These are phyloP conservation scores for Sebastes goodei DNA, from an alignment of 2,797 vertebrate species.

Conservation along the genomic window DNA sequence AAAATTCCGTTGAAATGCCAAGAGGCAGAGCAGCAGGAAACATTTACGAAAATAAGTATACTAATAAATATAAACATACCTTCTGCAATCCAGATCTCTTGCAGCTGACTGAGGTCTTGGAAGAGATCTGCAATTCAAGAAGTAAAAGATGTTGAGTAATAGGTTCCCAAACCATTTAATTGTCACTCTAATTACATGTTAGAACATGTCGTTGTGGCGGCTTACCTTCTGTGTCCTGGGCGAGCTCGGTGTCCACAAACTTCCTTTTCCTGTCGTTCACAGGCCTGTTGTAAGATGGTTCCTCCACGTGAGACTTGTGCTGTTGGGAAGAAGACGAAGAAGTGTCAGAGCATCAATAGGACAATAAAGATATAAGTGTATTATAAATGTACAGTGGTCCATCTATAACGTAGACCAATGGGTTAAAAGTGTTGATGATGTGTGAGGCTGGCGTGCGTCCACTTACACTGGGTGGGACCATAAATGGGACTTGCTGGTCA, in stretches of 20 bases:
- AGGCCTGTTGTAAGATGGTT: conserved; percentile 79
- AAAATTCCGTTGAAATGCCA: neutral
- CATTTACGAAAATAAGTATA: neutral
- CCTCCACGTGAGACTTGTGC: conserved; percentile 85
- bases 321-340: conserved; percentile 33
- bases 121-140: conserved; percentile 87
- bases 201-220: neutral
- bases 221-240: conserved; percentile 96
- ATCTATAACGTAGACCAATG: neutral
- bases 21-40: neutral
- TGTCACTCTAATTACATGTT: neutral
- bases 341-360: neutral
- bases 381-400: neutral
- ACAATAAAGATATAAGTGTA: neutral
- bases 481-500: conserved; percentile 96
- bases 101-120: conserved; percentile 96
- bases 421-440: neutral
- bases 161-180: neutral
- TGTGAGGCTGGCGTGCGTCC: conserved; percentile 8
- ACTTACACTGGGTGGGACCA: conserved; percentile 92
- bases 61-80: conserved; percentile 70
- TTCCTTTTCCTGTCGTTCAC: conserved; percentile 92
- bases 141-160: neutral
- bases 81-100: conserved; percentile 98
- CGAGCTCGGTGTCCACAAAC: conserved; percentile 92